These are phyloP conservation scores for Mallotus villosus DNA, from an alignment of 2,797 vertebrate genomes.

Conservation along the genomic window DNA sequence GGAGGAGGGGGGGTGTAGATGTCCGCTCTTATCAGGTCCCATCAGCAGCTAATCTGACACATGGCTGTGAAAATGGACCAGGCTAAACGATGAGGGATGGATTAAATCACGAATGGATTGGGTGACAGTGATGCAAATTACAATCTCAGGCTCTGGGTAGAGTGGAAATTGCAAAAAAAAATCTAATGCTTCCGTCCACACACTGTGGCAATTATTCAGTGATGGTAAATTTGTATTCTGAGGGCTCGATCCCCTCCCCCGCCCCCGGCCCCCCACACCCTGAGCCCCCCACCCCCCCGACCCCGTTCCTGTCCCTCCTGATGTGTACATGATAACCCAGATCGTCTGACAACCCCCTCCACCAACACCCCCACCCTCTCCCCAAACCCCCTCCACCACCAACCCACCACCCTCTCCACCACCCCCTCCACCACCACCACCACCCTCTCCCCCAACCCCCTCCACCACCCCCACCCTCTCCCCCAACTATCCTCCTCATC, in stretches of 20 bases:
- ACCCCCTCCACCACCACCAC: background rate
- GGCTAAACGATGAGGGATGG: slow-evolving; percentile 58
- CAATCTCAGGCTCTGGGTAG: slow-evolving; percentile 27
- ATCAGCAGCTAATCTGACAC: slow-evolving; percentile 32
- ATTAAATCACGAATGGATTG: slow-evolving; percentile 60
- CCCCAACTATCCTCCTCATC: background rate
- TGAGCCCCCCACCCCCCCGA: background rate
- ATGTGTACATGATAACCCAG: background rate
- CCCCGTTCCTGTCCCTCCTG: background rate
- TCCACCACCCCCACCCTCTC: background rate
- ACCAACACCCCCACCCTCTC: background rate
- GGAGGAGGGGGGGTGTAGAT: slow-evolving; percentile 34
- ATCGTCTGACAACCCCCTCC: background rate
- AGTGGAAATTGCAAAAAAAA: slow-evolving; percentile 6
- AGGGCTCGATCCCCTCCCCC: background rate
- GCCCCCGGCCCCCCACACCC: background rate
- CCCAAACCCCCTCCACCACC: background rate
- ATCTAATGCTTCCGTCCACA: slow-evolving; percentile 26
- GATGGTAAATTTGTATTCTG: slow-evolving; percentile 39
- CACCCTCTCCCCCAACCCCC: background rate
- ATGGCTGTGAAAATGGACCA: slow-evolving; percentile 39
- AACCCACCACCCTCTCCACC: too few relatives aligned
- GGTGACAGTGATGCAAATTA: slow-evolving; percentile 57
- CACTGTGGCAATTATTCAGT: slow-evolving; percentile 37
- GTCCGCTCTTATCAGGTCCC: slow-evolving; percentile 38